Conservation (phyloP, 2,797 vertebrate species). For the Oophaga sylvatica region DNA sequence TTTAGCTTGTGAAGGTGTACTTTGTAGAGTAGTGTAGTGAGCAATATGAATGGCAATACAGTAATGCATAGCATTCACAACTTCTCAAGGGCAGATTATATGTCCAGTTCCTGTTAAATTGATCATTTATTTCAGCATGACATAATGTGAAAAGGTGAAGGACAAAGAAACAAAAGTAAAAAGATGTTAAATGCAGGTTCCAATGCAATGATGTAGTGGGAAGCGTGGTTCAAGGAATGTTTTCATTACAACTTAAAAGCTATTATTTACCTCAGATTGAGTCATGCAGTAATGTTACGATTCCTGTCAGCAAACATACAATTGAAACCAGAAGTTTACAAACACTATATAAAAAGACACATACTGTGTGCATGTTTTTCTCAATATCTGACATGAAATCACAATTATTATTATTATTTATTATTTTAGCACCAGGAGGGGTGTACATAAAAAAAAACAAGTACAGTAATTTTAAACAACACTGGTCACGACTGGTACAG, state of each 20-base stretch:
- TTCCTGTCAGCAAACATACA: slow-evolving; percentile 8
- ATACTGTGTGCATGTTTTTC: no score
- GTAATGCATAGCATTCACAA: slow-evolving; percentile 24
- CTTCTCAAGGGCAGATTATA: slow-evolving; percentile 2
- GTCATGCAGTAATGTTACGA: slow-evolving; percentile 28
- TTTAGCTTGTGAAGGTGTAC: slow-evolving; percentile 22
- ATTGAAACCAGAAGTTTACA: no score
- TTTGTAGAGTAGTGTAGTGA: slow-evolving; percentile 1
- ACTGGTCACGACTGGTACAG: no score
- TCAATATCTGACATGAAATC: no score
- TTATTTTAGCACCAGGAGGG: no score
- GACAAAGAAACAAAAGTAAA: slow-evolving; percentile 18
- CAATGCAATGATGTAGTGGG: slow-evolving; percentile 52
- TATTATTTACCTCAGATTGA: slow-evolving; percentile 42
- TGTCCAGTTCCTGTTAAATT: neutral
- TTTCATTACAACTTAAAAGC: slow-evolving; percentile 28
- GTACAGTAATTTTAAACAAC: no score
- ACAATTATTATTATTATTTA: no score
- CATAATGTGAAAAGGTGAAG: slow-evolving; percentile 32
- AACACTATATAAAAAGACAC: no score
- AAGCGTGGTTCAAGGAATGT: slow-evolving; percentile 27
- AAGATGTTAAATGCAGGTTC: slow-evolving; percentile 48
- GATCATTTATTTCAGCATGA: slow-evolving; percentile 39
- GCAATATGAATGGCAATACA: slow-evolving; percentile 15
- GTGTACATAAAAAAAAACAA: no score